Evolutionary conservation across 2,113 vertebrate genomes (phyloP).

Genomic region (Herpailurus yagouaroundi): DNA sequence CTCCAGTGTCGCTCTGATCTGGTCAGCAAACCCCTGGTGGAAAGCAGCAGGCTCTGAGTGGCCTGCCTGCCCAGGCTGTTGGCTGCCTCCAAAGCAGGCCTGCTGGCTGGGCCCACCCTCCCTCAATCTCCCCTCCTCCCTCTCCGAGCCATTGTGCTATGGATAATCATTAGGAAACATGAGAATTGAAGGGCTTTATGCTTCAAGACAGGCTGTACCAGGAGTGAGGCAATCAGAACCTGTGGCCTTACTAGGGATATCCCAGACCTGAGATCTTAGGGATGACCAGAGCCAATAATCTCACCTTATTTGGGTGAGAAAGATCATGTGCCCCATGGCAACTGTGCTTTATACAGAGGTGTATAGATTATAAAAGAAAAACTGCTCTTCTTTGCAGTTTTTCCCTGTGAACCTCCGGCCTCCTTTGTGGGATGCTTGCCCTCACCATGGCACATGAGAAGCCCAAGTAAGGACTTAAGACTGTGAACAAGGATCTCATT

Average conservation of each 20-base stretch:
- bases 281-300: not conserved
- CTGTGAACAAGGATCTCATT: not conserved
- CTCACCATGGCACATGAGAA: not conserved
- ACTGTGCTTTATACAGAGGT: not conserved
- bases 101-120: not conserved
- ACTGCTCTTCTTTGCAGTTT: not conserved
- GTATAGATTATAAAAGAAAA: not conserved
- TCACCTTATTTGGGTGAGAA: conserved; percentile 32
- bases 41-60: conserved; percentile 59
- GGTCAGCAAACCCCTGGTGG: conserved; percentile 61
- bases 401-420: not conserved
- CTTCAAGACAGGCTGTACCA: not conserved
- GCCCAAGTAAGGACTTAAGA: not conserved
- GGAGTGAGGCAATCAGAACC: not conserved
- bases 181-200: conserved; percentile 25
- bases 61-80: conserved; percentile 34
- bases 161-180: conserved; percentile 8
- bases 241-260: not conserved
- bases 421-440: not conserved
- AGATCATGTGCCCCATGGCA: not conserved
- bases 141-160: not conserved
- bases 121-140: not conserved
- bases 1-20: conserved; percentile 55
- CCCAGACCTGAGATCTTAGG: not conserved
- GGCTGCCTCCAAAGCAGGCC: not conserved